Base-by-base conservation (phyloP, 2,888 invertebrate genomes). In the Scotopteryx bipunctaria region DNA sequence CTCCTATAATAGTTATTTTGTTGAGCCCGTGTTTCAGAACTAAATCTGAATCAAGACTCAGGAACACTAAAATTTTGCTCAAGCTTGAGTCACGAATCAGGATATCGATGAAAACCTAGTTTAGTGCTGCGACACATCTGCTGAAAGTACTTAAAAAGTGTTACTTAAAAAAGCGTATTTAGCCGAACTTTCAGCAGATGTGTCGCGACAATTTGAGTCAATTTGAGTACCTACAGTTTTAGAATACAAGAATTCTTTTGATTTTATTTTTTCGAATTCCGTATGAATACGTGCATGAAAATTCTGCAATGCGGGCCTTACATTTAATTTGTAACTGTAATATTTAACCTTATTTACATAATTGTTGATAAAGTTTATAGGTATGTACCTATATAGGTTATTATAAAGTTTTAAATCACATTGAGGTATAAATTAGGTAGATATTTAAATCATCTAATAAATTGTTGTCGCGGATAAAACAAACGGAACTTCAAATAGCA, bases 281-380 rank as follows among this genome's bases (percentile, higher is more conserved):
- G n/a, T n/a, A n/a, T n/a, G n/a, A n/a, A n/a, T n/a, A n/a, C n/a
- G n/a, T n/a, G n/a, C n/a, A n/a, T n/a, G n/a, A n/a, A n/a, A n/a
- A n/a, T n/a, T n/a, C n/a, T n/a, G n/a, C n/a, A n/a, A n/a, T n/a
- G n/a, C n/a, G n/a, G n/a, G n/a, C n/a, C n/a, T n/a, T n/a, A n/a
- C n/a, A n/a, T n/a, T n/a, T n/a, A n/a, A n/a, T n/a, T n/a, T n/a
- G n/a, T n/a, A n/a, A 32, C 32, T 44, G 25, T 37, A 25, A 37
- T n/a, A n/a, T n/a, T 40, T 48, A 35, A 35, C n/a, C 32, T 17
- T 50, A 40, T 38, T 44, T 50, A 50, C 27, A 15, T 21, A 35
- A 36, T 33, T 43, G 40, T 47, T 51, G 14, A 42, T 29, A 33
- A 41, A 25, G 21, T 35, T 32, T n/a, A n/a, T n/a, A n/a, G n/a